phyloP scores from a whole-genome alignment of 2,797 vertebrate species.

The Tarsius wallacei region DNA sequence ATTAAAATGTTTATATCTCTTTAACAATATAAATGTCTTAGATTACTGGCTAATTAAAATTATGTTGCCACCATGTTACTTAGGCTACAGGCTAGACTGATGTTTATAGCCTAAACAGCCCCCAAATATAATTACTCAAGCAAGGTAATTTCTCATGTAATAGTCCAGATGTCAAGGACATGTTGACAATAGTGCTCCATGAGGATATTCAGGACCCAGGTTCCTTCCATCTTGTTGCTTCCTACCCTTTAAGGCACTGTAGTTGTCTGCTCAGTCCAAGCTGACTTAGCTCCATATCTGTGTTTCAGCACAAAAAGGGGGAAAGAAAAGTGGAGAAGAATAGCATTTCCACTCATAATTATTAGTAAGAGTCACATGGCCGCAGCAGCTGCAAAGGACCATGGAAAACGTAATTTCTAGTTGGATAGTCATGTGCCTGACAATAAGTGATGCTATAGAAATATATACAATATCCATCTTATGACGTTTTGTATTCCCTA shows the following conservation, averaged over 20 bases:
- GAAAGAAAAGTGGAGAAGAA: not conserved
- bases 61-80: not conserved
- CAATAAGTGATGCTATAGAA: constrained; percentile 12
- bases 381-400: not conserved
- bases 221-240: not conserved
- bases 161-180: not conserved
- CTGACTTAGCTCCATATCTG: not conserved
- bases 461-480: not conserved
- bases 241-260: not conserved
- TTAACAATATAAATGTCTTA: constrained; percentile 46
- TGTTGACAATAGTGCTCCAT: not conserved
- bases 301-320: not conserved
- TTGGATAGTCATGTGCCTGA: not conserved
- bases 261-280: not conserved
- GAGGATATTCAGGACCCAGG: not conserved
- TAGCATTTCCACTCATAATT: not conserved
- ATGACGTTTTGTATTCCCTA: not conserved
- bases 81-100: not conserved
- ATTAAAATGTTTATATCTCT: not conserved
- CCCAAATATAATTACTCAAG: not conserved
- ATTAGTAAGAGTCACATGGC: not conserved
- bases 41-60: constrained; percentile 51
- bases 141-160: not conserved
- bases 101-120: not conserved
- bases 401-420: not conserved